Conservation (phyloP, 2,113 vertebrate species). For the Deroptyus accipitrinus region DNA sequence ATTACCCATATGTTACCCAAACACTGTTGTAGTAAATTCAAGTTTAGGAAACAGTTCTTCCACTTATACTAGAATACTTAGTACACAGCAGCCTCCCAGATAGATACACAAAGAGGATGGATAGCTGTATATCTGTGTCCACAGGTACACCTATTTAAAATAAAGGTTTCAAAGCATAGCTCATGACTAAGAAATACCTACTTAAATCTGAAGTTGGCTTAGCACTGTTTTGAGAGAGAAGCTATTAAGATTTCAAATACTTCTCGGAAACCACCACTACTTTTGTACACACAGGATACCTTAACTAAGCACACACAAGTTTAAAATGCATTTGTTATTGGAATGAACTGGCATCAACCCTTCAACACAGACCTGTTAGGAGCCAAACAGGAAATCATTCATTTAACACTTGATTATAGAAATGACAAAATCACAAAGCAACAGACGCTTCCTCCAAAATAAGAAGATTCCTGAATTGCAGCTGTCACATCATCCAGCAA, state of each 20-base stretch:
- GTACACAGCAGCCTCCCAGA: neutral
- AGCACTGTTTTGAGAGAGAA: neutral
- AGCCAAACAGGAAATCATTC: conserved; percentile 30
- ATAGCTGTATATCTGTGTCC: neutral
- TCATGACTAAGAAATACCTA: neutral
- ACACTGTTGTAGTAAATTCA: neutral
- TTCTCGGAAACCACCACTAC: neutral
- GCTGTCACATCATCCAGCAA: conserved; percentile 24
- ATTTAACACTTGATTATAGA: conserved; percentile 39
- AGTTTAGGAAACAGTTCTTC: neutral
- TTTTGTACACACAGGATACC: neutral
- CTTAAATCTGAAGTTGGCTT: neutral
- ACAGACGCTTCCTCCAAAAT: conserved; percentile 28
- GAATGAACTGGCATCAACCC: neutral
- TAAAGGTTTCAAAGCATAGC: neutral
- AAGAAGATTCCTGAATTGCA: conserved; percentile 19
- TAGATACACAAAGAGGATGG: neutral
- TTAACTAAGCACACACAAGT: neutral
- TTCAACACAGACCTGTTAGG: neutral
- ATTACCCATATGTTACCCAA: neutral
- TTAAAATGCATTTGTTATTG: conserved; percentile 19
- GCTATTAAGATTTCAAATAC: neutral
- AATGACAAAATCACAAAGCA: conserved; percentile 29
- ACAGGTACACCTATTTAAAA: neutral
- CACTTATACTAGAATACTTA: neutral